phyloP scores from a whole-genome alignment of 2,113 vertebrate species.

The Electrona antarctica region DNA sequence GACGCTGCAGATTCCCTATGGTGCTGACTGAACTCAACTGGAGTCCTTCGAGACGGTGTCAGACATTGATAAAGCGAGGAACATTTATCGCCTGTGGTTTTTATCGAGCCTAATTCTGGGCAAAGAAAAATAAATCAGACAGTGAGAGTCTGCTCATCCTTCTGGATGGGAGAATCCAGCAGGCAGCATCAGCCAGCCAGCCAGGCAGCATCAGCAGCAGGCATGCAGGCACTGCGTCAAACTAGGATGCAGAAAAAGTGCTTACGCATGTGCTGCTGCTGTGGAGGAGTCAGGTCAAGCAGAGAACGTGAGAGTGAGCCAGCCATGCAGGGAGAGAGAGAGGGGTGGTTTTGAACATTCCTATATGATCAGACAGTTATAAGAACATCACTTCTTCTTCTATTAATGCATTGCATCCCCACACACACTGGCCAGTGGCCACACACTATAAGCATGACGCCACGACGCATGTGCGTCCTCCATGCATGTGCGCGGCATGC shows the following conservation, averaged over 20 bases:
- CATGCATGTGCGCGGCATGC: no score
- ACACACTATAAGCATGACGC: no score
- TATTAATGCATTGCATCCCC: no score
- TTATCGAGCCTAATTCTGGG: background rate
- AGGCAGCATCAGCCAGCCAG: conserved; percentile 13
- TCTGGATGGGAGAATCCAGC: conserved; percentile 3
- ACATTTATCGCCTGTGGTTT: background rate
- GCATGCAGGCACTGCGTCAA: conserved; percentile 75
- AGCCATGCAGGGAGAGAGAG: background rate
- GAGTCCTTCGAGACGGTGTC: conserved; percentile 15
- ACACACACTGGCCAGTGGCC: no score
- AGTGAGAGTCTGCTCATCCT: background rate
- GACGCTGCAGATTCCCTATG: conserved; percentile 41
- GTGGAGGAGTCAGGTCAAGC: conserved; percentile 26
- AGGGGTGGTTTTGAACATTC: background rate
- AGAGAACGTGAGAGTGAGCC: background rate
- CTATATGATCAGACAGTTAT: no score
- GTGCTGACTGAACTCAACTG: background rate
- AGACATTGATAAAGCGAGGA: conserved; percentile 10
- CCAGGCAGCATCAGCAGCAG: conserved; percentile 22
- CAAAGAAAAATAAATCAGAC: background rate
- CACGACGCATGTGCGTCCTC: no score
- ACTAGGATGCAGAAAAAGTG: conserved; percentile 49
- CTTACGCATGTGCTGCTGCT: conserved; percentile 46
- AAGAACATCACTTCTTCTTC: no score